Base-by-base conservation (phyloP, 2,797 vertebrate genomes). In the Megaceryle alcyon region DNA sequence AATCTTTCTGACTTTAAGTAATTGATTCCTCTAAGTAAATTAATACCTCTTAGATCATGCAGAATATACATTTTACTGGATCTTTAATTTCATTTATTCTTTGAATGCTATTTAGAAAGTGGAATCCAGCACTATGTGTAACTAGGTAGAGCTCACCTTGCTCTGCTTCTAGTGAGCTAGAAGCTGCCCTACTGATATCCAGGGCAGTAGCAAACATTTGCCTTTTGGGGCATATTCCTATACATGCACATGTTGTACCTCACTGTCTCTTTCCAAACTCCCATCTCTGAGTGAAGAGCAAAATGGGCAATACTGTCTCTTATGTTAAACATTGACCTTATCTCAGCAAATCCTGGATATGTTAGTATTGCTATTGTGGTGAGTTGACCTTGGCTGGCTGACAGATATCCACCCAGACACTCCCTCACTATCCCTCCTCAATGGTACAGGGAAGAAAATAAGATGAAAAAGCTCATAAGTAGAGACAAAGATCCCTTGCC, bases 41-140 rank as follows among this genome's bases (percentile, higher is more conserved):
- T 2, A 69, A 85, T 85, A 66, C 20, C 6, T 84, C 35, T 60
- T 56, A 86, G 21, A 29, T 65, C 19, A 21, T 13, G 53, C 86
- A 33, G 35, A 90, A 59, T 26, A 35, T 20, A 5, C 14, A 25
- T 82, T 94, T 29, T 54, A 15, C 13, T 73, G 59, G 9, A 37
- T 35, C 35, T 72, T 94, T 46, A 46, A 63, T 82, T 86, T 76
- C 3, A 41, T 91, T 80, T 94, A 26, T 75, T 64, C 54, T 91
- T 61, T 65, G 31, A 75, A 46, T 61, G 20, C 7, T 57, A 0
- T 65, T 56, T 76, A 54, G 59, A 88, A 60, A 85, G 15, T 69
- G 41, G 14, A 88, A 93, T 78, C 49, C 26, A 41, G 16, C 44
- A 54, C 15, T 4, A 0, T 44, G 8, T 54, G 23, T 49, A 70